Evolutionary conservation across 2,113 vertebrate species (phyloP).

Genomic region (Mobula birostris): DNA sequence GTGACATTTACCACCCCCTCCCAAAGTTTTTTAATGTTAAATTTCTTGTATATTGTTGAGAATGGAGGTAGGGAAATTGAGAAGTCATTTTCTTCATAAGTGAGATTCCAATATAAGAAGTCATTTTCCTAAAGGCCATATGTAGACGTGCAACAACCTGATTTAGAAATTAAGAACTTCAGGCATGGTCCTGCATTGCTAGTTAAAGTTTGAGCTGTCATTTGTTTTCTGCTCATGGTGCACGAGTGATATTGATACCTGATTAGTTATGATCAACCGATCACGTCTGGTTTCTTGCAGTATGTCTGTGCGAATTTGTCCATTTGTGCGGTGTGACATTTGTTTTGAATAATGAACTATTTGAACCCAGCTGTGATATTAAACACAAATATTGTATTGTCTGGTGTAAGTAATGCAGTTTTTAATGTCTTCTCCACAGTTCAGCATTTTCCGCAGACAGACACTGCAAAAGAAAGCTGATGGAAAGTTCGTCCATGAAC

Average conservation of each 20-base stretch:
- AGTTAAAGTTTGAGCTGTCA: neutral
- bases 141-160: neutral
- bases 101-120: neutral
- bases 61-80: neutral
- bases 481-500: constrained; percentile 74
- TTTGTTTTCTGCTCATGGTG: neutral
- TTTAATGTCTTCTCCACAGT: constrained; percentile 50
- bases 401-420: neutral
- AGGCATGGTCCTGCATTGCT: neutral
- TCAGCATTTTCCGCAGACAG: constrained; percentile 74
- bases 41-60: neutral
- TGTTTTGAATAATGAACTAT: neutral
- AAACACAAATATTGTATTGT: neutral
- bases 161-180: neutral
- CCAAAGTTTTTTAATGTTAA: too few relatives aligned
- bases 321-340: neutral
- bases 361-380: neutral
- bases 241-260: neutral
- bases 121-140: neutral
- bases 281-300: neutral
- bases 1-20: neutral
- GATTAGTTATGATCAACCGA: neutral
- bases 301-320: neutral
- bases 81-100: neutral
- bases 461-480: constrained; percentile 85